Evolutionary conservation across 2,113 vertebrate species (phyloP), one percentile per base, ranked within the genome.

Genomic region (Chascanopsetta lugubris): DNA sequence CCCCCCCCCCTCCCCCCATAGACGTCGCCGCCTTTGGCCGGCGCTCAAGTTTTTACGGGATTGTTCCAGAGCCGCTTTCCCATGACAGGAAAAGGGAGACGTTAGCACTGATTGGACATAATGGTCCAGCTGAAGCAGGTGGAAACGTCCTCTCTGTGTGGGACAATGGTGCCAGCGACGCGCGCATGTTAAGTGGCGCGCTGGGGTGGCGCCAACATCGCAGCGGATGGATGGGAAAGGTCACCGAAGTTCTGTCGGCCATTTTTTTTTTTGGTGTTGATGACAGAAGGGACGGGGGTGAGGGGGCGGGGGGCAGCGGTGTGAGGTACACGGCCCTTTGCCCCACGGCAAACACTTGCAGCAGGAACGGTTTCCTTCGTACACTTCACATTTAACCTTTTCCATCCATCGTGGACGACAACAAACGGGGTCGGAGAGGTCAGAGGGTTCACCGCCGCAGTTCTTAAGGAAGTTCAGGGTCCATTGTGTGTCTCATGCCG

Each of bases 111-210:
- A 92, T 88, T 91, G 69, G 68, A 18, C 34, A 30, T 90, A 63
- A 93, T 82, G 67, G 61, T 22, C 54, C 88, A 86, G 84, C 79
- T 84, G 64, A 88, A 84, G 67, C 77, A 87, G 84, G 89, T 89
- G 69, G 46, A 74, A 15, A 77, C 10, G 21, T 55, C 72, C 66
- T 45, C 8, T 77, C 26, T 45, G 58, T 8, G 15, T 20, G 55
- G n/a, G 83, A 89, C 86, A 90, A 89, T 88, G 46, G 66, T 26
- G 8, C 46, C 38, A 48, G 48, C 50, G 34, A 47, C 22, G 84
- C 48, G 20, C 58, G 43, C 69, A 75, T 61, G 49, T 57, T 50
- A n/a, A n/a, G n/a, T 57, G 64, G 59, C 57, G 57, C 43, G 62
- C 25, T 69, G 74, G 66, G 18, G 9, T 9, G 51, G 21, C 9